These are phyloP conservation scores for Barypeithes pellucidus DNA, from an alignment of 2,888 invertebrate species.

Conservation along the genomic window DNA sequence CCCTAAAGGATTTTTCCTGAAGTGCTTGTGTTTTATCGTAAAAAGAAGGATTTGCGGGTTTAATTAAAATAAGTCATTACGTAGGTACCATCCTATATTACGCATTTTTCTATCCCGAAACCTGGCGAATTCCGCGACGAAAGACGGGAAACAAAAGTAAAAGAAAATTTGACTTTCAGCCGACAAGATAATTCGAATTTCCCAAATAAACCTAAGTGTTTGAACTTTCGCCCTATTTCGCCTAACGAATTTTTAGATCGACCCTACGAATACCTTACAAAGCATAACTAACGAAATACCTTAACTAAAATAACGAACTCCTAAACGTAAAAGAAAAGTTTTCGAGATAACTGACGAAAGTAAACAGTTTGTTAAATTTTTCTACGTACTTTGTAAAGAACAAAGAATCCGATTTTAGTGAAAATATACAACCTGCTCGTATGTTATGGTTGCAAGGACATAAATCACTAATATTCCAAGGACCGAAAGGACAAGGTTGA, in stretches of 20 bases:
- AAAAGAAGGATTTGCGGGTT: too few relatives aligned
- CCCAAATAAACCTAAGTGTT: conserved; percentile 28
- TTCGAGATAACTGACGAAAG: neutral
- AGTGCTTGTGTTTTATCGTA: too few relatives aligned
- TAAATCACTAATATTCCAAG: too few relatives aligned
- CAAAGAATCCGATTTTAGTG: neutral
- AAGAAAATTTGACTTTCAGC: conserved; percentile 12
- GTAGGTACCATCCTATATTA: too few relatives aligned
- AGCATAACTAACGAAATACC: conserved; percentile 31
- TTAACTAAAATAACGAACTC: conserved; percentile 19
- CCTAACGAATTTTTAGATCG: conserved; percentile 27
- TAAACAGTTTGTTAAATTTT: conserved; percentile 4
- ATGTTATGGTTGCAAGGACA: too few relatives aligned
- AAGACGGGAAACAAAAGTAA: conserved; percentile 8
- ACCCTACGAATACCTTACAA: conserved; percentile 20
- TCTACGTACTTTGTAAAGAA: conserved; percentile 1
- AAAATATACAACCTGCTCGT: too few relatives aligned
- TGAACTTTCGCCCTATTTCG: conserved; percentile 24
- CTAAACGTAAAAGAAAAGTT: neutral
- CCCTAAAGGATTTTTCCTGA: too few relatives aligned
- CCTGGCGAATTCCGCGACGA: too few relatives aligned
- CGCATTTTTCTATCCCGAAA: too few relatives aligned
- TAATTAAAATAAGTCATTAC: too few relatives aligned
- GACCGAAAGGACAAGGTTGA: too few relatives aligned
- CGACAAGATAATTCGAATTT: conserved; percentile 31